Evolutionary conservation across 2,113 vertebrate genomes (phyloP).

Genomic region (Ahaetulla prasina): DNA sequence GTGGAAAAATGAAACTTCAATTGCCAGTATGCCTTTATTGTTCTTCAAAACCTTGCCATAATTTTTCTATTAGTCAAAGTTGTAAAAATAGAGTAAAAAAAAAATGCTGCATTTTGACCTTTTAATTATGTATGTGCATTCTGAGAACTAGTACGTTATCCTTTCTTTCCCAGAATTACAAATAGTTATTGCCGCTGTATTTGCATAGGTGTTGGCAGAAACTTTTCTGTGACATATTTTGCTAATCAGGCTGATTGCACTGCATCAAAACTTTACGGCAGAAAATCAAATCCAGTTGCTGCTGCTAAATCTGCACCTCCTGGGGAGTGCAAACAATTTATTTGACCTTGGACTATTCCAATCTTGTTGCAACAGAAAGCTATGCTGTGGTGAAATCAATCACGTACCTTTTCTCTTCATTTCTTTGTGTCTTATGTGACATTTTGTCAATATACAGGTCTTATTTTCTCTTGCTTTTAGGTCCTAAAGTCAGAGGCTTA

Average conservation of each 20-base stretch:
- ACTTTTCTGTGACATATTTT: slow-evolving; percentile 32
- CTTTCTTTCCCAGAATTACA: not conserved
- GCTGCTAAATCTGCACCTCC: not conserved
- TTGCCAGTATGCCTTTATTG: slow-evolving; percentile 12
- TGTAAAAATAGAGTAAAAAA: not conserved
- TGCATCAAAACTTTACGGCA: slow-evolving; percentile 56
- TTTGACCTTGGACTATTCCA: slow-evolving; percentile 48
- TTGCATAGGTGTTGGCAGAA: slow-evolving; percentile 52
- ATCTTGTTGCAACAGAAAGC: slow-evolving; percentile 44
- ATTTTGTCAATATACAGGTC: slow-evolving; percentile 45
- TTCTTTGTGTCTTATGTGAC: slow-evolving; percentile 18
- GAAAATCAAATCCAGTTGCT: slow-evolving; percentile 51
- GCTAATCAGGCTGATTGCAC: slow-evolving; percentile 56
- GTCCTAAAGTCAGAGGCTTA: slow-evolving; percentile 88
- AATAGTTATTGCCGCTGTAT: slow-evolving; percentile 25
- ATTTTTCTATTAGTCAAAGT: slow-evolving; percentile 38
- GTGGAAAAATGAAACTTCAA: slow-evolving; percentile 3
- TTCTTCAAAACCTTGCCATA: slow-evolving; percentile 7
- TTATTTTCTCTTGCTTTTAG: slow-evolving; percentile 68
- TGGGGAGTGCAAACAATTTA: slow-evolving; percentile 11
- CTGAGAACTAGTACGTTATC: not conserved
- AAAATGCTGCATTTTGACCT: slow-evolving; percentile 16
- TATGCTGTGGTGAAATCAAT: slow-evolving; percentile 45
- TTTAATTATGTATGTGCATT: slow-evolving; percentile 18
- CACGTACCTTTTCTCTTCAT: not conserved